Percentiles rank a stretch among this genome's conserved stretches.
Evolutionary conservation across 2,797 vertebrate genomes (phyloP).

Genomic region (Prionace glauca): DNA sequence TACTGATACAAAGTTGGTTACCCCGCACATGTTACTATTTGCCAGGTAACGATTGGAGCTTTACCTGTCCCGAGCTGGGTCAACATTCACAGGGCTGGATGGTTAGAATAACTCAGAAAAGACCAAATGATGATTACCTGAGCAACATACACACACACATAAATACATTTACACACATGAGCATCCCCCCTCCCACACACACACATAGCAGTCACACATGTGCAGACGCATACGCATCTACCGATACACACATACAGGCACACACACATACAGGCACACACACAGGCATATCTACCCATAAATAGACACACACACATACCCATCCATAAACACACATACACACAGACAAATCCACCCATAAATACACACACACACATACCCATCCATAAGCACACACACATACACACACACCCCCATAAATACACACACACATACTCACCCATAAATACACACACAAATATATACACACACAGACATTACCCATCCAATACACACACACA

Average conservation of each 20-base stretch:
- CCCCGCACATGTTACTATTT: neutral
- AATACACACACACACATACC: neutral
- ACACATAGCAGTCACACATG: too few species aligned
- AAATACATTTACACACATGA: neutral
- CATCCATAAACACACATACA: too few species aligned
- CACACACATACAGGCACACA: neutral
- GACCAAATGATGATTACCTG: neutral
- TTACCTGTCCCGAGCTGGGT: neutral
- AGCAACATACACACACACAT: neutral
- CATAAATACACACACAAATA: neutral
- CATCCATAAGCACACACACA: neutral
- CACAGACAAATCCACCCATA: neutral
- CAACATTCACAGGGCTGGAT: neutral
- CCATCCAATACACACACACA: neutral
- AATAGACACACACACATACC: neutral
- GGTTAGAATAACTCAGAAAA: neutral
- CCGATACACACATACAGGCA: neutral
- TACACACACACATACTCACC: neutral
- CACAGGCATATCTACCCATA: neutral
- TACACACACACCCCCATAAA: neutral
- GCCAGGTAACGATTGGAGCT: neutral
- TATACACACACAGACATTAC: neutral
- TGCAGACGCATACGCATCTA: neutral
- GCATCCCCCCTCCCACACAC: neutral
- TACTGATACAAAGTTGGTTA: neutral